Percentiles rank a stretch among this genome's conserved stretches.
Conservation (phyloP, 2,797 vertebrate genomes). For the Coilia nasus region DNA sequence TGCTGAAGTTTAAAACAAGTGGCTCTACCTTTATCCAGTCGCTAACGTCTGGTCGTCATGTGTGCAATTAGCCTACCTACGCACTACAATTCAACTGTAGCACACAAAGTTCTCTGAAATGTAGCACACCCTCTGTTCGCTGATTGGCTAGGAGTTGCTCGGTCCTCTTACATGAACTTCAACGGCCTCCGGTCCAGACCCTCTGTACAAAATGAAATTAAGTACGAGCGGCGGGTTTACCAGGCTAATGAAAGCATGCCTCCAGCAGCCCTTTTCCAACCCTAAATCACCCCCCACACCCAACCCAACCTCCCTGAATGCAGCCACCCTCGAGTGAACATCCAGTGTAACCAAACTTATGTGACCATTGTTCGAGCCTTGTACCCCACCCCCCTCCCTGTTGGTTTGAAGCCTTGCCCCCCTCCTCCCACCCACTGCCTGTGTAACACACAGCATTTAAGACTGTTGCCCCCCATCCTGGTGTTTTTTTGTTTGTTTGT, state of each 20-base stretch:
- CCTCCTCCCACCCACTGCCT: constrained; percentile 8
- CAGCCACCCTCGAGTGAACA: not conserved
- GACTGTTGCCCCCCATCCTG: not conserved
- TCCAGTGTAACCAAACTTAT: not conserved
- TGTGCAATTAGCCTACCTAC: no score
- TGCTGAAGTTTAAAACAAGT: no score
- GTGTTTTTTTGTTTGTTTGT: not conserved
- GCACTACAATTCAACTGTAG: no score
- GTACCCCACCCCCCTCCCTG: not conserved
- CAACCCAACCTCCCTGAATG: not conserved
- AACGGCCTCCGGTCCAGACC: no score
- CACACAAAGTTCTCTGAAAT: no score
- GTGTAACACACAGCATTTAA: constrained; percentile 24
- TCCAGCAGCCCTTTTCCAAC: not conserved
- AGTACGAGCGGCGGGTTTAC: no score
- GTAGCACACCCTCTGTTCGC: no score
- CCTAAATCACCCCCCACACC: constrained; percentile 23
- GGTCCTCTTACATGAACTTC: no score
- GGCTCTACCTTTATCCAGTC: no score
- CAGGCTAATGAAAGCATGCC: constrained; percentile 3
- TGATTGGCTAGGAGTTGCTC: no score
- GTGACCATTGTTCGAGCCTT: not conserved
- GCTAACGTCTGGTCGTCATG: no score
- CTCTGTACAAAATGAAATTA: no score
- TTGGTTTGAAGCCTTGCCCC: not conserved